Base-by-base conservation (phyloP, 92 coral and sea anemone species). In the Chrysogorgia sp. region DNA sequence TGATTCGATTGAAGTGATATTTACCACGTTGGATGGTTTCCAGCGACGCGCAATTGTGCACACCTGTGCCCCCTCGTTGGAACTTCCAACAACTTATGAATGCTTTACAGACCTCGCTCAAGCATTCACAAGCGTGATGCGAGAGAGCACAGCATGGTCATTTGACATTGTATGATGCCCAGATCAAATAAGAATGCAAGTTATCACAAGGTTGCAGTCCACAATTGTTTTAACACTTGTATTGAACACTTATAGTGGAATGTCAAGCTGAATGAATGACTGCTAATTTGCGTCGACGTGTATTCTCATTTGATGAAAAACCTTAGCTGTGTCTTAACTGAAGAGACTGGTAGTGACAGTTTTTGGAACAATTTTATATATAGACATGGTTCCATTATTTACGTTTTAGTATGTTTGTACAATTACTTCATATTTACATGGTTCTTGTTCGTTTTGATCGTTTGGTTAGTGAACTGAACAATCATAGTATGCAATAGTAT, bases 81-180 rank as follows among this genome's bases (percentile, higher is more conserved):
- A 77, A 43, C 58, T 77, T 22, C 82, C 82, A 13, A 26, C 71
- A 19, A 62, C 82, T 0, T 77, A 76, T 25, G 72, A 77, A n/a
- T 62, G 58, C 1, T 77, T 60, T 26, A 53, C 61, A 43, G 74
- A 58, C 10, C 74, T 77, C 9, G 82, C 82, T 23, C 58, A 60
- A 25, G 82, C 60, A 34, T 77, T 77, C 10, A 60, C 37, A 29
- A 43, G 34, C 67, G 29, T 77, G 24, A 62, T 77, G 82, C 45
- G 41, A 62, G 57, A 77, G 24, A 72, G 61, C 29, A 23, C 24
- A 43, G 74, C 60, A 22, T 77, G 74, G 82, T 61, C 72, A 25
- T 77, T 77, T 60, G 67, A 63, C 12, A 77, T 77, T 48, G 72
- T 63, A 48, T 77, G 68, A 75, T 12, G 43, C 6, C 12, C 6